phyloP scores from a whole-genome alignment of 2,888 invertebrate species.

The Emmelina monodactyla region DNA sequence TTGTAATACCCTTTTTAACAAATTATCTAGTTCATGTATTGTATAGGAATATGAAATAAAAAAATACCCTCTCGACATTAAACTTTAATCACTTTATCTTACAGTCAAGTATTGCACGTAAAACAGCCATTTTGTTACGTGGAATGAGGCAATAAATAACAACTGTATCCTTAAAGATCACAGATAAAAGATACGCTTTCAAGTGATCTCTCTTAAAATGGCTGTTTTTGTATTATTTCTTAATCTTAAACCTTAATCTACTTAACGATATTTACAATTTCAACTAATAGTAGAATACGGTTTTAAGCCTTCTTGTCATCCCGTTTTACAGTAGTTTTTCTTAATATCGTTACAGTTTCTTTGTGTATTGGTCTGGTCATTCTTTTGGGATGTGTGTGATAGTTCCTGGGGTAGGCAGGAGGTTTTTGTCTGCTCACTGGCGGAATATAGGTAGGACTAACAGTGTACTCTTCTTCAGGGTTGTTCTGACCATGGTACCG shows the following conservation, averaged over 20 bases:
- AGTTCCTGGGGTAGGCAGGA: constrained; percentile 40
- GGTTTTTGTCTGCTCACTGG: constrained; percentile 35
- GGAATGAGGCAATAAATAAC: too few relatives aligned
- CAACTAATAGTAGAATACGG: constrained; percentile 3
- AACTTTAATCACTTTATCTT: too few relatives aligned
- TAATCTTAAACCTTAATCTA: constrained; percentile 5
- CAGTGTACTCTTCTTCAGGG: constrained; percentile 37
- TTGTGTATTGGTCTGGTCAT: constrained; percentile 38
- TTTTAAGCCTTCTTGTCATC: constrained; percentile 27
- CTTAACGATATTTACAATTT: constrained; percentile 27
- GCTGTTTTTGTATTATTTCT: too few relatives aligned
- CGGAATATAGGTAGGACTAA: constrained; percentile 29
- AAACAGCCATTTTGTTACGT: too few relatives aligned
- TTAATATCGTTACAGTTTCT: constrained; percentile 20
- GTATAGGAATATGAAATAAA: too few relatives aligned
- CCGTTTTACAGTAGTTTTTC: constrained; percentile 25
- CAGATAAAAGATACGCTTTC: too few relatives aligned
- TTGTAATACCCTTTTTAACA: too few relatives aligned
- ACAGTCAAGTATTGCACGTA: too few relatives aligned
- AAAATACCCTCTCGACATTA: too few relatives aligned
- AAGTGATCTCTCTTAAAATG: too few relatives aligned
- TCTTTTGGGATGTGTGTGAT: constrained; percentile 47
- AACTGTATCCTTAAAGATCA: too few relatives aligned
- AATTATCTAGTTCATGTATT: too few relatives aligned
- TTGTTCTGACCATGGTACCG: constrained; percentile 26